Evolutionary conservation across 92 coral and sea anemone genomes (phyloP), one percentile per base, ranked within the genome.

Genomic region (Umimayanthus chanpuru): DNA sequence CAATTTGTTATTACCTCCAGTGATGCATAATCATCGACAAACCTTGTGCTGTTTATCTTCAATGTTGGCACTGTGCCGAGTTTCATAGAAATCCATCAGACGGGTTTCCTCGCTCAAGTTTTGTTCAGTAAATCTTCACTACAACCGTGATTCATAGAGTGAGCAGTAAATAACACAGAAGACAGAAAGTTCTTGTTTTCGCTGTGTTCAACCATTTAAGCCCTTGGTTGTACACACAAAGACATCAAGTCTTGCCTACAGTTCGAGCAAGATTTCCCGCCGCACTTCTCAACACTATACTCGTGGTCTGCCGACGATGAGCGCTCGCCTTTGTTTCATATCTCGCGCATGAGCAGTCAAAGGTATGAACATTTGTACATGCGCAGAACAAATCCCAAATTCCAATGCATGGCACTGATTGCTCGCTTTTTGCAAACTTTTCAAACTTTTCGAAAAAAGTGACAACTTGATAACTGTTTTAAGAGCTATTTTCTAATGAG

Each of bases 341-440:
- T 75, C 72, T 81, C 71, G 66, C 85, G 85, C 85, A 81, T 81
- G 85, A 81, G 85, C 85, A 58, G 85, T 58, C 36, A 28, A 28
- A 44, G 65, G 30, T 44, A 39, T 50, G 21, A 25, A 9, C 65
- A 44, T 53, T n/a, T 53, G 61, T 29, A 78, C 82, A 78, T 78
- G 82, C 82, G 82, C 40, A 78, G 82, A 49, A 50, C 65, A 29
- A 43, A 44, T 15, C 32, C 30, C 20, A 29, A 78, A 78, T 78
- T 78, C 82, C 82, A 78, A 78, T 18, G 30, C 85, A 81, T 61
- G 25, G 18, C 6, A 41, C 77, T 66, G 86, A 82, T 82, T 82
- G 86, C 86, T 82, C 86, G 76, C 41, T 82, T 88, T 85, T 44
- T 3, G 14, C 77, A 91, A 91, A 91, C 86, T 88, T 91, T 79